These are phyloP conservation scores for Gorsachius goisagi DNA, from an alignment of 2,113 vertebrate genomes.

Conservation along the genomic window DNA sequence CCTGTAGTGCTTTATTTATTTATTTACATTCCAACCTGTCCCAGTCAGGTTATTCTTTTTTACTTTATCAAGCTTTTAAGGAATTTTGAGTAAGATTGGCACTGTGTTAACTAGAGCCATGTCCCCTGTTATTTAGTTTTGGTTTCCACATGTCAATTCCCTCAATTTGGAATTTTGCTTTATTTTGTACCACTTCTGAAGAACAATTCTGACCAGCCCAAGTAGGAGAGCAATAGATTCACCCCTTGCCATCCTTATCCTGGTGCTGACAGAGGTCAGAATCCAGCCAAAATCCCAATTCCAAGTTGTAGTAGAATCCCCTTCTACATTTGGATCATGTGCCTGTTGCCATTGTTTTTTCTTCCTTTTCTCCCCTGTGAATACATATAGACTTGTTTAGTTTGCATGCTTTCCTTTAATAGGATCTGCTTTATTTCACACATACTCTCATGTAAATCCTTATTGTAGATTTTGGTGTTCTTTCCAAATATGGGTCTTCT, in stretches of 20 bases:
- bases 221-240: background rate
- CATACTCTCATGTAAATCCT: background rate
- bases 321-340: background rate
- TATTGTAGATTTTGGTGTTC: background rate
- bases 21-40: background rate
- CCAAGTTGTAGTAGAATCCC: background rate
- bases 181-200: background rate
- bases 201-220: background rate
- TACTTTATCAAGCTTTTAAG: background rate
- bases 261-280: background rate
- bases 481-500: background rate
- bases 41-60: background rate
- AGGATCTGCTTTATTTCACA: background rate
- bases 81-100: background rate
- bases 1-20: background rate
- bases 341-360: background rate
- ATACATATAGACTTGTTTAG: background rate
- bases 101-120: background rate
- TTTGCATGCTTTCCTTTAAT: background rate
- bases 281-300: background rate
- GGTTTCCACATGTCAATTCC: background rate
- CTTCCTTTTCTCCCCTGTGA: background rate
- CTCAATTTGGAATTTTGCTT: background rate
- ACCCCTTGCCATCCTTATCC: background rate
- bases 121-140: background rate